Conservation (phyloP, 2,888 invertebrate species). For the Mesoligia furuncula region DNA sequence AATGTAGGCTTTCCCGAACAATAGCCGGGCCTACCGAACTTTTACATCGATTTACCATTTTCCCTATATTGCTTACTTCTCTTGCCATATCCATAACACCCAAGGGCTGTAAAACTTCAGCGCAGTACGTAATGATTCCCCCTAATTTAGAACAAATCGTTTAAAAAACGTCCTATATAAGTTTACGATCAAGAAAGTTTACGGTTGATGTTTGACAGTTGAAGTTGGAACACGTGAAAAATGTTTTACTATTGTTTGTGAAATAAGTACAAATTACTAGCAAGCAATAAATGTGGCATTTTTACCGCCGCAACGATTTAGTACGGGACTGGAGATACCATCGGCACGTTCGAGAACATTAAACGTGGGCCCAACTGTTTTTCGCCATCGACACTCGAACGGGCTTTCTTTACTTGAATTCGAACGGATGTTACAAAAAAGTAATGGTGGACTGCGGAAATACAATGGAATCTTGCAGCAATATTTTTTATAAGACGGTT, state of each 20-base stretch:
- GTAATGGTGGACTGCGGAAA: conserved; percentile 67
- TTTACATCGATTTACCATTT: conserved; percentile 70
- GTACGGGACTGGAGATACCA: conserved; percentile 68
- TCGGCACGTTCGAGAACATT: conserved; percentile 77
- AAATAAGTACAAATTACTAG: conserved; percentile 70
- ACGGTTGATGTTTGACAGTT: conserved; percentile 58
- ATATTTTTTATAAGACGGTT: conserved; percentile 62
- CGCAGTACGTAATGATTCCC: conserved; percentile 33
- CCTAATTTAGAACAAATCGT: conserved; percentile 50
- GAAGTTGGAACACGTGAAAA: conserved; percentile 59
- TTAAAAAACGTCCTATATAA: conserved; percentile 51
- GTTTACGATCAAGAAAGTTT: conserved; percentile 58
- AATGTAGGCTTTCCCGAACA: conserved; percentile 68
- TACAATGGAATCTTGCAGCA: conserved; percentile 52
- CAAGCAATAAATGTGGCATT: conserved; percentile 66
- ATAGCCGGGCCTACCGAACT: conserved; percentile 69
- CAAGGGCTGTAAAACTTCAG: conserved; percentile 28
- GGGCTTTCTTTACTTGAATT: conserved; percentile 57
- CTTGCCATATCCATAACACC: conserved; percentile 17
- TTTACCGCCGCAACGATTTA: conserved; percentile 65
- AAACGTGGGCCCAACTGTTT: conserved; percentile 77
- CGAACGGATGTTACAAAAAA: conserved; percentile 72
- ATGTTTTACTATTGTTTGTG: conserved; percentile 66
- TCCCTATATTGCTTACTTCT: conserved; percentile 65
- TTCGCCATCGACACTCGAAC: conserved; percentile 67